Evolutionary conservation across 2,113 vertebrate species (phyloP).

Genomic region (Platichthys stellatus): DNA sequence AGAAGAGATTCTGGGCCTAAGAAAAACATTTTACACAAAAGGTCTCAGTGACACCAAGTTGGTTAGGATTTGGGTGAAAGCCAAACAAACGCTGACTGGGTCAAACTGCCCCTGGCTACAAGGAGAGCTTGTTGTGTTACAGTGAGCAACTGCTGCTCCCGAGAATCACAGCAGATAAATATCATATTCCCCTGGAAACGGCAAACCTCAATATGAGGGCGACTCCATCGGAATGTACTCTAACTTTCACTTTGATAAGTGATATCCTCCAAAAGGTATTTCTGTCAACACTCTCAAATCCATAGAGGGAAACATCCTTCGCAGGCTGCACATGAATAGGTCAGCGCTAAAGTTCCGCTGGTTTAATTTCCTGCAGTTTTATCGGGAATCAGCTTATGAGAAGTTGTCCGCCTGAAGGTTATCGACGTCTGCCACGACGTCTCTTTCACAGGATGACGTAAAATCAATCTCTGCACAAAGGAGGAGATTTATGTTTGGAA

Average conservation of each 20-base stretch:
- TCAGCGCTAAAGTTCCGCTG: background rate
- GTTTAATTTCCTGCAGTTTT: slow-evolving; percentile 50
- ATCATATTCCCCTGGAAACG: background rate
- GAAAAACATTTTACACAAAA: background rate
- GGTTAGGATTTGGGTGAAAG: background rate
- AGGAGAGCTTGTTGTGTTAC: background rate
- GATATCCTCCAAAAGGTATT: background rate
- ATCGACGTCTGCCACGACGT: slow-evolving; percentile 11
- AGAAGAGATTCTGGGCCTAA: background rate
- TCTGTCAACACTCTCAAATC: slow-evolving; percentile 1
- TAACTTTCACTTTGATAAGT: background rate
- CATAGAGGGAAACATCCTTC: background rate
- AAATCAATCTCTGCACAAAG: slow-evolving; percentile 27
- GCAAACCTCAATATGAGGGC: background rate
- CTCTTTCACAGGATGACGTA: slow-evolving; percentile 8
- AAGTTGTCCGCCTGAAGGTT: slow-evolving; percentile 17
- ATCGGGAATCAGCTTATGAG: slow-evolving; percentile 3
- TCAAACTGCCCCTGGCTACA: background rate
- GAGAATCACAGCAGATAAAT: background rate
- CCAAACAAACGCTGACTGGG: background rate
- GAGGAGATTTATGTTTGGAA: background rate
- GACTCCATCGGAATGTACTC: no score
- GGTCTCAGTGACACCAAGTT: background rate
- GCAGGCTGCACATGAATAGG: slow-evolving; percentile 7
- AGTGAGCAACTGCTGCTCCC: background rate